Percentiles rank a stretch among this genome's conserved stretches.
These are phyloP conservation scores for Coregonus suidteri DNA, from an alignment of 2,797 vertebrate genomes.

Conservation along the genomic window DNA sequence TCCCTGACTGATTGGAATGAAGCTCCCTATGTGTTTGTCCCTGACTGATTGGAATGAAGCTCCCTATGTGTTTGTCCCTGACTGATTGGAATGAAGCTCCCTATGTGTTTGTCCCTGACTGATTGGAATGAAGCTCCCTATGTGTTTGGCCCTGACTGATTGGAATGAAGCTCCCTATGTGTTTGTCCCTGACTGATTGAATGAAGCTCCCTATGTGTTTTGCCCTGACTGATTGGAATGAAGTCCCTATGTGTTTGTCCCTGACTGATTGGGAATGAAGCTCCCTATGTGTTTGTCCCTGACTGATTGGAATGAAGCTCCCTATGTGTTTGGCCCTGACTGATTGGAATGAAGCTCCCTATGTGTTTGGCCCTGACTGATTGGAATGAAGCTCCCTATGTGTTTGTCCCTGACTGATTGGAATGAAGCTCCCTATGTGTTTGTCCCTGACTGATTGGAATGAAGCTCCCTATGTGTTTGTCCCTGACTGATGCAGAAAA, in stretches of 20 bases:
- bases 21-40: neutral
- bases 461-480: neutral
- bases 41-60: neutral
- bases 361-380: neutral
- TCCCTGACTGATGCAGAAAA: neutral
- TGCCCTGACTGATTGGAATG: neutral
- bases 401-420: neutral
- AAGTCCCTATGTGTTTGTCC: neutral
- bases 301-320: neutral
- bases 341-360: neutral
- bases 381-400: neutral
- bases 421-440: neutral
- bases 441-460: neutral
- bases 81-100: neutral
- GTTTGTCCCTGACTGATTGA: neutral
- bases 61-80: neutral
- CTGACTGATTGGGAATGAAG: neutral
- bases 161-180: neutral
- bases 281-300: neutral
- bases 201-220: neutral
- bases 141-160: neutral
- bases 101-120: neutral
- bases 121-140: neutral
- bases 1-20: neutral
- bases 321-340: neutral